Evolutionary conservation across 2,888 invertebrate species (phyloP).

Genomic region (Napeogenes inachia): DNA sequence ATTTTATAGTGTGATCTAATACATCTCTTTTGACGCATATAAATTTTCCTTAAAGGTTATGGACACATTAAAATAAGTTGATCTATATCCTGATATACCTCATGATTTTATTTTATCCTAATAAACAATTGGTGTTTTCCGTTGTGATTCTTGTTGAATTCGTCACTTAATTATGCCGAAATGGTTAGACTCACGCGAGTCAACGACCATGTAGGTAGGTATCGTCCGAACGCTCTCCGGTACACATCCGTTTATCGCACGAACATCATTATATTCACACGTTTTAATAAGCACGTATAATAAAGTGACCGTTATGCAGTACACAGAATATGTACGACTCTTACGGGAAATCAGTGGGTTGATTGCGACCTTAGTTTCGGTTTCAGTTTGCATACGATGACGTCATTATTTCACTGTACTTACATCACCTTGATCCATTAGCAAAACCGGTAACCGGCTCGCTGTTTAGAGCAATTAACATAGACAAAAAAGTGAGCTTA

Average conservation of each 20-base stretch:
- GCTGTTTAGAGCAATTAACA: slow-evolving; percentile 28
- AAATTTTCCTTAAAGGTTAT: slow-evolving; percentile 5
- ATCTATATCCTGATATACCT: slow-evolving; percentile 11
- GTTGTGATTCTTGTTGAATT: slow-evolving; percentile 12
- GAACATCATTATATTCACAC: slow-evolving; percentile 18
- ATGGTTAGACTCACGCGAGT: slow-evolving; percentile 21
- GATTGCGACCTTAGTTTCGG: slow-evolving; percentile 52
- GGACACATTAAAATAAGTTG: slow-evolving; percentile 6
- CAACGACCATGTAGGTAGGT: slow-evolving; percentile 30
- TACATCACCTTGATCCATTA: slow-evolving; percentile 59
- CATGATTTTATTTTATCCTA: slow-evolving; percentile 6
- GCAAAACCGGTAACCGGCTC: slow-evolving; percentile 41
- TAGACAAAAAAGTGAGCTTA: not conserved
- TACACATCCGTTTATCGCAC: slow-evolving; percentile 15
- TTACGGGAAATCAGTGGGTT: slow-evolving; percentile 20
- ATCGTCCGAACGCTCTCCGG: slow-evolving; percentile 12
- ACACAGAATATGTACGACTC: slow-evolving; percentile 9
- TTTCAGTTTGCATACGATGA: slow-evolving; percentile 54
- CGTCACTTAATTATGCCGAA: slow-evolving; percentile 21
- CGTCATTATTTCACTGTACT: slow-evolving; percentile 55
- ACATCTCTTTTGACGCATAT: slow-evolving; percentile 11
- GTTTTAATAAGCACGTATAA: slow-evolving; percentile 13
- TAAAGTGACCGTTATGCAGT: slow-evolving; percentile 20
- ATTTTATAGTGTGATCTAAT: slow-evolving; percentile 21
- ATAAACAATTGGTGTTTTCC: slow-evolving; percentile 22